These are phyloP conservation scores for Vandiemenella viatica DNA, from an alignment of 2,888 invertebrate species.

Conservation along the genomic window DNA sequence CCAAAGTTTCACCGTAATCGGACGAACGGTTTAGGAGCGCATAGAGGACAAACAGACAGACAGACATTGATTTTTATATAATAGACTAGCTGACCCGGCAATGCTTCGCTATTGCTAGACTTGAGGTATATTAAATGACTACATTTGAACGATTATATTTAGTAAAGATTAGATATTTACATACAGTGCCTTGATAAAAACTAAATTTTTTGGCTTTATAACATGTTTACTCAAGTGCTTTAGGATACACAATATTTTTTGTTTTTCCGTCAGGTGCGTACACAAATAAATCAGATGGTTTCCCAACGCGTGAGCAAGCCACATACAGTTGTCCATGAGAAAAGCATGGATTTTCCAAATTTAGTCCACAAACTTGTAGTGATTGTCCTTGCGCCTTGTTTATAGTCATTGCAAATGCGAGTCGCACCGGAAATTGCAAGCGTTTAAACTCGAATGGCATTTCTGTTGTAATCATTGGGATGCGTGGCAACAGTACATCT, in stretches of 20 bases:
- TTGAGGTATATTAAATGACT: neutral
- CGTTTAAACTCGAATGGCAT: slow-evolving; percentile 20
- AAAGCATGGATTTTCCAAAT: slow-evolving; percentile 23
- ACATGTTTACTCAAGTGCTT: too few species aligned
- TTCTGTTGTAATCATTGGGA: slow-evolving; percentile 24
- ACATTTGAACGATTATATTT: too few species aligned
- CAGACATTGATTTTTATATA: too few species aligned
- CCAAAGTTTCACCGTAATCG: too few species aligned
- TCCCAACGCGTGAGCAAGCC: slow-evolving; percentile 20
- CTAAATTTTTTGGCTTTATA: too few species aligned
- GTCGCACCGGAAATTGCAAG: slow-evolving; percentile 21
- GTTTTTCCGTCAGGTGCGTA: neutral
- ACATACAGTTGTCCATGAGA: slow-evolving; percentile 26
- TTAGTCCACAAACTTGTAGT: slow-evolving; percentile 22
- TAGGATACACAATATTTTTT: too few species aligned
- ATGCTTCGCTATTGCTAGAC: too few species aligned
- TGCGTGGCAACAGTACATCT: slow-evolving; percentile 22
- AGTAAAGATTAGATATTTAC: too few species aligned
- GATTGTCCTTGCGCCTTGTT: slow-evolving; percentile 27
- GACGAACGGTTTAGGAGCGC: too few species aligned
- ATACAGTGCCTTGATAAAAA: too few species aligned
- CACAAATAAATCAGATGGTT: slow-evolving; percentile 4
- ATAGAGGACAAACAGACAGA: too few species aligned
- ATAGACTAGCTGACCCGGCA: too few species aligned
- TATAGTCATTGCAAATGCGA: slow-evolving; percentile 24